Percentiles rank a stretch among this genome's conserved stretches.
Evolutionary conservation across 1,140 invertebrate species (phyloP).

Genomic region (Zaprionus gabonicus): DNA sequence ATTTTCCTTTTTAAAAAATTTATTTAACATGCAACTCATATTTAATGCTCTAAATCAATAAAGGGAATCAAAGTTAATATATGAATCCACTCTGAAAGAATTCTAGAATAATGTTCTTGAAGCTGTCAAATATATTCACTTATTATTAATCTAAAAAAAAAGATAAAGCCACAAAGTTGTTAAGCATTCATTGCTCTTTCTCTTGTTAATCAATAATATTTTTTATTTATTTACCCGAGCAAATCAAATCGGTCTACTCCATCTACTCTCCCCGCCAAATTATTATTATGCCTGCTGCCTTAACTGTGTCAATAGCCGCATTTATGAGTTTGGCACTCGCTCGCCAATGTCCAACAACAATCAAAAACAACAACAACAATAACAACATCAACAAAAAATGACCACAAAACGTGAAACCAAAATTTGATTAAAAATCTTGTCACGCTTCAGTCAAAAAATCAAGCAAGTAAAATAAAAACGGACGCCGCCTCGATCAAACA

Average conservation of each 20-base stretch:
- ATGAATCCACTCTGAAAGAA: too few species aligned
- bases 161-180: neutral
- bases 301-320: constrained; percentile 77
- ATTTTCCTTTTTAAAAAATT: too few species aligned
- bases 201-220: constrained; percentile 10
- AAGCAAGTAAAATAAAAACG: constrained; percentile 45
- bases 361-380: neutral
- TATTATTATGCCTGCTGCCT: constrained; percentile 58
- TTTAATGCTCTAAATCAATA: too few species aligned
- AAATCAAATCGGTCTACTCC: constrained; percentile 36
- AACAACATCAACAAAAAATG: neutral
- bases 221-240: constrained; percentile 1
- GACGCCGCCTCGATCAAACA: constrained; percentile 36
- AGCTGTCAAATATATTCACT: too few species aligned
- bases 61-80: too few species aligned
- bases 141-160: too few species aligned
- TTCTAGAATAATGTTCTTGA: too few species aligned
- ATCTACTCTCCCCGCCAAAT: constrained; percentile 54
- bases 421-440: constrained; percentile 80
- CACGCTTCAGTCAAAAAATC: constrained; percentile 73
- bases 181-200: neutral
- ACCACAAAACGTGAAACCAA: neutral
- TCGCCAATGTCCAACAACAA: constrained; percentile 15
- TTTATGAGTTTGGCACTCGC: constrained; percentile 69
- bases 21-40: too few species aligned